phyloP scores from a whole-genome alignment of 2,888 invertebrate species.

The Orthosia gothica region DNA sequence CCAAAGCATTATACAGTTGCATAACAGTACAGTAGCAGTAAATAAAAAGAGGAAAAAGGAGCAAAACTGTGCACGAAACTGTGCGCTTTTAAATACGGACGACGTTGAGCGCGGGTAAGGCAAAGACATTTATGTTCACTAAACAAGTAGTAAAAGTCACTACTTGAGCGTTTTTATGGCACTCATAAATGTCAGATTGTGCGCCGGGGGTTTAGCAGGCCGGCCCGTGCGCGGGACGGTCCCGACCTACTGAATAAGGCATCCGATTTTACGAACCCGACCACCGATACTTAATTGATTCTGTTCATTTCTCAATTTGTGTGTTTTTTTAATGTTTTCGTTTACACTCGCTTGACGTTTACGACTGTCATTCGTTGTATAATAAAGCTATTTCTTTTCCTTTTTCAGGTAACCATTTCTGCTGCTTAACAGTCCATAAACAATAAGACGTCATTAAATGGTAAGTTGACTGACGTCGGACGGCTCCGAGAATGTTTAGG shows the following conservation, averaged over 20 bases:
- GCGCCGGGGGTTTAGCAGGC: slow-evolving; percentile 86
- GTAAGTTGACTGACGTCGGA: slow-evolving; percentile 76
- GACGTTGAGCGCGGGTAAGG: slow-evolving; percentile 90
- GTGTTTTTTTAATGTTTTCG: slow-evolving; percentile 67
- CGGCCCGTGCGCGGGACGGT: slow-evolving; percentile 79
- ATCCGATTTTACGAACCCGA: slow-evolving; percentile 69
- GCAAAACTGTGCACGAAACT: slow-evolving; percentile 89
- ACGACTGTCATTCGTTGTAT: slow-evolving; percentile 73
- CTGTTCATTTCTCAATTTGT: slow-evolving; percentile 81
- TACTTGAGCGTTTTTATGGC: slow-evolving; percentile 92
- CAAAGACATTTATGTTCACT: slow-evolving; percentile 92
- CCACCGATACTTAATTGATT: slow-evolving; percentile 85
- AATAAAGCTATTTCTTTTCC: slow-evolving; percentile 76
- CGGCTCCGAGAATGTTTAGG: slow-evolving; percentile 58
- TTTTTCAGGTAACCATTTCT: slow-evolving; percentile 85
- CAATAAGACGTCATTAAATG: slow-evolving; percentile 78
- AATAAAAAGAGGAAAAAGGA: slow-evolving; percentile 89
- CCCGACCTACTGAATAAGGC: slow-evolving; percentile 74
- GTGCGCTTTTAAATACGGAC: slow-evolving; percentile 91
- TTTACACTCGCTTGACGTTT: slow-evolving; percentile 71
- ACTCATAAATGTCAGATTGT: slow-evolving; percentile 92
- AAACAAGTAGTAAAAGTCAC: slow-evolving; percentile 92
- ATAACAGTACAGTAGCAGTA: slow-evolving; percentile 90
- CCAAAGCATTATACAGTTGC: slow-evolving; percentile 91
- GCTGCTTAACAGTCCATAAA: slow-evolving; percentile 76